A percentile compares a stretch with the other conserved stretches of the same genome.
Conservation (phyloP, 2,797 vertebrate species). For the Falco berigora region DNA sequence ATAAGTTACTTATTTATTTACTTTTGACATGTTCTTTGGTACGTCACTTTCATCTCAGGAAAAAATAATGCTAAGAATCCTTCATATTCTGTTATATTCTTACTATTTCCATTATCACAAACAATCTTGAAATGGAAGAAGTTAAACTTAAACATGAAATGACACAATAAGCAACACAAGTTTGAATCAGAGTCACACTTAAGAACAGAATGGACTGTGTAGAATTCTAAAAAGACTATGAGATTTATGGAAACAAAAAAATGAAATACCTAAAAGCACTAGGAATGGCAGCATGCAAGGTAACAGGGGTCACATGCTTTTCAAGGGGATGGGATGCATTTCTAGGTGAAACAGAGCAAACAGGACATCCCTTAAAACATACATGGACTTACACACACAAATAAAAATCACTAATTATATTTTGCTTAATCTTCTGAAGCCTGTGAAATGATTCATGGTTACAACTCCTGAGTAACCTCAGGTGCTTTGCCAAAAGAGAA, state of each 20-base stretch:
- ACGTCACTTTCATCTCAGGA: not conserved
- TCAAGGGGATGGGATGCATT: not conserved
- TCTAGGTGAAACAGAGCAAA: not conserved
- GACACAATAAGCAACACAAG: not conserved
- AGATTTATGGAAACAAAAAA: not conserved
- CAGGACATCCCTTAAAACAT: not conserved
- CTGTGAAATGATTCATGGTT: not conserved
- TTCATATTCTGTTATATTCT: not conserved
- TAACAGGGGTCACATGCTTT: not conserved
- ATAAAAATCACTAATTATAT: not conserved
- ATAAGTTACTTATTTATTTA: not conserved
- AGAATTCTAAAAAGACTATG: not conserved
- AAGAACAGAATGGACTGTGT: not conserved
- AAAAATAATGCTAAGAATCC: not conserved
- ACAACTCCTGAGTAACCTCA: not conserved
- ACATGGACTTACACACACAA: not conserved
- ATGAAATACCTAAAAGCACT: not conserved
- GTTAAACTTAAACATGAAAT: not conserved
- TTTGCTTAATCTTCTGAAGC: not conserved
- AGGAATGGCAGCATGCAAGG: not conserved
- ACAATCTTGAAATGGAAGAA: not conserved
- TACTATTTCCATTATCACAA: not conserved
- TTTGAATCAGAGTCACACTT: not conserved
- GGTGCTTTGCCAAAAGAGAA: not conserved
- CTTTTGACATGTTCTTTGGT: not conserved